A percentile compares a stretch with the other conserved stretches of the same genome.
These are phyloP conservation scores for Campylorhamphus procurvoides DNA, from an alignment of 2,113 vertebrate genomes.

Conservation along the genomic window DNA sequence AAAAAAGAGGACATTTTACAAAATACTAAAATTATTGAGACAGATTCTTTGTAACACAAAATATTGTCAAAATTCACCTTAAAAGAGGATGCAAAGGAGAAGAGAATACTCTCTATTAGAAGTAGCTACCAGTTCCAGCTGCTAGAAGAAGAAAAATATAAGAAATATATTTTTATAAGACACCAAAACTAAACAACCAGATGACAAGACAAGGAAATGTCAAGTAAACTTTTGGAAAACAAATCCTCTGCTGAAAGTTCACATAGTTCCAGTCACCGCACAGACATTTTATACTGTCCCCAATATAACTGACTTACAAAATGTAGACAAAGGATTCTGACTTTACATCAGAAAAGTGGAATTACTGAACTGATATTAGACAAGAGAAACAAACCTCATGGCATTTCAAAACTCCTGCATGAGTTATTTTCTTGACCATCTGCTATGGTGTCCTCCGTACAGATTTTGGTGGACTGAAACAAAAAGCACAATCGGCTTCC, in stretches of 20 bases:
- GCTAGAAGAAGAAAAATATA: background rate
- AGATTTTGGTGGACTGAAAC: background rate
- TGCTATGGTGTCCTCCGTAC: background rate
- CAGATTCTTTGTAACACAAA: background rate
- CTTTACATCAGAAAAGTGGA: background rate
- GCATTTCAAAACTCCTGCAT: background rate
- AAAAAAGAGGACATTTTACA: background rate
- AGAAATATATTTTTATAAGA: background rate
- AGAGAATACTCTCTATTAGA: background rate
- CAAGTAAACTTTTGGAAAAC: slow-evolving; percentile 51
- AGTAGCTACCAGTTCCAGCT: background rate
- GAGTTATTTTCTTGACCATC: background rate
- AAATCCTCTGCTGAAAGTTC: background rate
- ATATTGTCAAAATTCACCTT: slow-evolving; percentile 9
- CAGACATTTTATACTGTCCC: background rate
- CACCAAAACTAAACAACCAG: slow-evolving; percentile 8
- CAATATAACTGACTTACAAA: background rate
- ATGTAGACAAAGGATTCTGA: background rate
- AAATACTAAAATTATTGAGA: background rate
- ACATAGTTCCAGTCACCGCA: background rate
- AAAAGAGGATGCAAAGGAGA: slow-evolving; percentile 11
- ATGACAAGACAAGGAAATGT: slow-evolving; percentile 51
- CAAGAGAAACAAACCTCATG: background rate
- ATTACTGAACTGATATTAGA: background rate
- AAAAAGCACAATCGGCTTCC: background rate